These are phyloP conservation scores for Eupeodes corollae DNA, from an alignment of 1,140 invertebrate species.

Conservation along the genomic window DNA sequence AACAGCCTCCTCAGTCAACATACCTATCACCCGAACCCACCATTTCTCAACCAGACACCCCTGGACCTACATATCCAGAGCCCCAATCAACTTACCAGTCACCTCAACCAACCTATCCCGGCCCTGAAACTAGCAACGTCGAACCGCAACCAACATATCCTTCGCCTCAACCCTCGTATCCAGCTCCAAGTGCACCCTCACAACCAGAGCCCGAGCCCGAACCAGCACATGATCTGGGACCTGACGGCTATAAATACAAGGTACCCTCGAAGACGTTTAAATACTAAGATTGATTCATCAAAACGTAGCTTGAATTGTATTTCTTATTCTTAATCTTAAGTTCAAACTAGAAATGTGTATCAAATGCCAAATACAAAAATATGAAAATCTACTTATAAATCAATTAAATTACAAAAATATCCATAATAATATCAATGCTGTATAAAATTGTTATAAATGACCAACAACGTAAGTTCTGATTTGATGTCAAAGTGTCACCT, in stretches of 20 bases:
- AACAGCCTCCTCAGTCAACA: not conserved
- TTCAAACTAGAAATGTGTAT: no score
- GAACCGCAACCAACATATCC: not conserved
- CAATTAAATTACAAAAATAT: no score
- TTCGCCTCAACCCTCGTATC: conserved; percentile 2
- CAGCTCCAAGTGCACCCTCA: conserved; percentile 5
- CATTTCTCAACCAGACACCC: not conserved
- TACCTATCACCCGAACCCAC: conserved; percentile 1
- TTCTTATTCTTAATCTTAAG: no score
- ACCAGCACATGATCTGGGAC: conserved; percentile 10
- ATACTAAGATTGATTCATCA: conserved; percentile 7
- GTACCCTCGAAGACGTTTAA: conserved; percentile 19
- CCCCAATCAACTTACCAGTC: not conserved
- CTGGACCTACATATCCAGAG: conserved; percentile 1
- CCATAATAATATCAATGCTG: no score
- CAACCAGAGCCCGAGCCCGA: not conserved
- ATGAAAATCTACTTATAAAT: no score
- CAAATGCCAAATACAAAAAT: no score
- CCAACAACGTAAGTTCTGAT: no score
- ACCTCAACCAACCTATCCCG: conserved; percentile 5
- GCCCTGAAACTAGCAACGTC: no score
- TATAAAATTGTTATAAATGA: no score
- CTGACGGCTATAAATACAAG: conserved; percentile 24
- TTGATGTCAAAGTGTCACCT: no score
- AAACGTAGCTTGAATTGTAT: no score